Evolutionary conservation across 2,797 vertebrate species (phyloP), one percentile per base, ranked within the genome.

Genomic region (Okamejei kenojei): DNA sequence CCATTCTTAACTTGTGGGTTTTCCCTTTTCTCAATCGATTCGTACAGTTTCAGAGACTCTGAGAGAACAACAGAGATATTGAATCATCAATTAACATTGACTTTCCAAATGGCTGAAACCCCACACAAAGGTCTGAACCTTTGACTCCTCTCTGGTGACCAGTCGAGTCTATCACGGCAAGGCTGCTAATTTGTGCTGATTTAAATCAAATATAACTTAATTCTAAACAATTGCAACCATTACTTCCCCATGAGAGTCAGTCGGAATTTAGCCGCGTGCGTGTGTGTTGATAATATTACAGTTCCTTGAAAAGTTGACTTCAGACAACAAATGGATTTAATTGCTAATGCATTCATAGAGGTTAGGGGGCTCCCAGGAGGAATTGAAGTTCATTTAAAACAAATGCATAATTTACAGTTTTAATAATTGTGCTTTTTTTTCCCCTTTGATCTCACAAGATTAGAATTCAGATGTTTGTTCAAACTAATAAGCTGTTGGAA

Each of bases 401-500:
- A 35, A 26, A 58, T 54, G 65, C 32, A 71, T 74, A 74, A 92
- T 76, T 63, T 92, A 38, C 68, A 76, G 54, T 71, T 92, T 76
- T 92, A 76, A 92, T 92, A 92, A 76, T 71, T 76, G 71, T 54
- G 38, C 90, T 26, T 38, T 45, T 54, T 90, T 13, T 91, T 73
- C n/a, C 76, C 6, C 71, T 76, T 58, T 71, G 90, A 74, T 92
- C 71, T 92, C 76, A 35, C 32, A 71, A 90, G 90, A 92, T 92
- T 92, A 76, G 23, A 74, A 90, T 90, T 65, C 65, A 71, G 32
- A 74, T 92, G 90, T 92, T 92, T 92, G 73, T n/a, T 92, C 35
- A n/a, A 29, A n/a, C 38, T 92, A 92, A 92, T 54, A 92, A 74
- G 45, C 26, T 15, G 23, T 74, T 76, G 26, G 29, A 73, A 76